Evolutionary conservation across 1,140 invertebrate species (phyloP), one percentile per base, ranked within the genome.

Genomic region (Drosophila micromelanica): DNA sequence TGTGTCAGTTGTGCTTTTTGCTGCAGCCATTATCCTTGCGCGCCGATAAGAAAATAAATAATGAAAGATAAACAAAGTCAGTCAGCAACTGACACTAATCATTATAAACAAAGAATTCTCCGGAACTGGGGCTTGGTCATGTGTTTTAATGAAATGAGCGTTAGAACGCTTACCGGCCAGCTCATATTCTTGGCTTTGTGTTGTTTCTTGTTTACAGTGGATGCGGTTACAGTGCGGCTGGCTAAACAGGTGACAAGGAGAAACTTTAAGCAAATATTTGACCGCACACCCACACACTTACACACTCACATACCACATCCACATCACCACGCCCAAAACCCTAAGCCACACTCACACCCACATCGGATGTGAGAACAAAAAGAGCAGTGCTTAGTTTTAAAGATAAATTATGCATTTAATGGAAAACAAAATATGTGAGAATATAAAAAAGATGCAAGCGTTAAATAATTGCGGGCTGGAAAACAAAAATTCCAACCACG

Each of bases 51-150:
- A 70, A 76, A 89, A 79, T 87, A 87, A 87, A 89, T 87, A 87
- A 87, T 87, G 76, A 89, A 84, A 84, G 79, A 62, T 81, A 87
- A 89, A 89, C 84, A 87, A 76, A 89, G 76, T 77, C 79, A 67
- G 75, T 76, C 75, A 63, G 38, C 42, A 35, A 46, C 59, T 70
- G 78, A 70, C 62, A 74, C 56, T 78, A 56, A 42, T 49, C 30
- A 74, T 56, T 67, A 62, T 72, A 1, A 54, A 48, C 76, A 74
- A 69, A 49, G 56, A 71, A 42, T 57, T 49, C 61, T 61, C 54
- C 23, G 38, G 7, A 20, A 42, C 57, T 37, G 17, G 17, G 43
- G n/a, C 15, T 37, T 8, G 12, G 76, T 79, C 79, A 80, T 89
- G 73, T 81, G 82, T 76, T 81, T 73, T 70, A 78, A 86, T 87